Evolutionary conservation across 92 coral and sea anemone genomes (phyloP), one percentile per base, ranked within the genome.

Genomic region (Epizoanthus scotinus): DNA sequence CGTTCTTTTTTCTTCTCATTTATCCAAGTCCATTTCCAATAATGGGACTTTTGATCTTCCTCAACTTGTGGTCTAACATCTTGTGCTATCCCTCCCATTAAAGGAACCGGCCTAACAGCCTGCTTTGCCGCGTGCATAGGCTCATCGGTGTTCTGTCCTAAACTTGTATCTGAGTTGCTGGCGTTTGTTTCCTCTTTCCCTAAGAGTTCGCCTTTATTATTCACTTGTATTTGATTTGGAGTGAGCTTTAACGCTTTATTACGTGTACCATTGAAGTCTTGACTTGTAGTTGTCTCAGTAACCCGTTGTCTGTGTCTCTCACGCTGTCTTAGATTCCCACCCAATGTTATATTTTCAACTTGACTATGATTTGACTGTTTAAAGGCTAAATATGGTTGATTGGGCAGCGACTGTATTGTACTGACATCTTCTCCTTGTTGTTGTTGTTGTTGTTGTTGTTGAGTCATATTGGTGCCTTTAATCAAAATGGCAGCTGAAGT

Each of bases 1-100:
- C 67, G 80, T 13, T 44, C 54, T 20, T 57, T 73, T 29, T 8
- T 55, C 31, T 73, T 68, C 27, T 38, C 26, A 18, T 68, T 68
- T 68, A 68, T 25, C 73, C 24, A 68, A 44, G 12, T 15, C 52
- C 52, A 47, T 47, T 47, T 47, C 52, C 52, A 47, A 10, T 47
- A 47, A 47, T 47, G 9, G 52, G 52, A 14, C 17, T 47, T 47
- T 47, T 47, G 52, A 2, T 34, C 47, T 68, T n/a, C n/a, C 26
- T 47, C 49, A 53, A 72, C 20, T 72, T 67, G 36, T 2, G 63
- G 60, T 25, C 34, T 74, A 10, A 21, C 8, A 19, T 57, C 31
- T 28, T 36, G 67, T n/a, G 36, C 52, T 31, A 6, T 20, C n/a
- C 13, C 21, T 56, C 24, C 62, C 0, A 10, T 18, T 34, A 47